Percentiles rank a stretch among this genome's conserved stretches.
Evolutionary conservation across 2,113 vertebrate species (phyloP).

Genomic region (Rousettus leschenaultii): DNA sequence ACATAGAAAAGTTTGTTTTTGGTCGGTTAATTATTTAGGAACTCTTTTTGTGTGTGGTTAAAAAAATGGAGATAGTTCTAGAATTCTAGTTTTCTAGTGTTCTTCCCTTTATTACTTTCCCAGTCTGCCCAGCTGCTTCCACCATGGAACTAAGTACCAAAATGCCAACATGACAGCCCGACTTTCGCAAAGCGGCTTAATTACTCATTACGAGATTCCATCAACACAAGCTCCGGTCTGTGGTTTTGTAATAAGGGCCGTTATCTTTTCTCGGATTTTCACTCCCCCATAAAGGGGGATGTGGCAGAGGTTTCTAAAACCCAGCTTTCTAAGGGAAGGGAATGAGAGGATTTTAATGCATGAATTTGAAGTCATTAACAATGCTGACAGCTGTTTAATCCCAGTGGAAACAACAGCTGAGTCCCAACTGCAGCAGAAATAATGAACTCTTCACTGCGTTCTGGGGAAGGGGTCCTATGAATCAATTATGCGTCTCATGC

Average conservation of each 20-base stretch:
- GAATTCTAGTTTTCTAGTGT: constrained; percentile 73
- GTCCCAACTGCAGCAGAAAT: constrained; percentile 79
- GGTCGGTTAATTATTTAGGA: constrained; percentile 69
- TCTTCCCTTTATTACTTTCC: constrained; percentile 79
- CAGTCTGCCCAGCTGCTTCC: constrained; percentile 79
- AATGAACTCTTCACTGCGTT: constrained; percentile 71
- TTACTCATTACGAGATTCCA: constrained; percentile 86
- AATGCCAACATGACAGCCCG: constrained; percentile 78
- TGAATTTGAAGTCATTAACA: constrained; percentile 92
- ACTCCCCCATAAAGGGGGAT: constrained; percentile 83
- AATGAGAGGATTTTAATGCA: constrained; percentile 84
- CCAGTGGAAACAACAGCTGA: constrained; percentile 93
- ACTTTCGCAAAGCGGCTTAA: constrained; percentile 84
- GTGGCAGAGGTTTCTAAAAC: constrained; percentile 78
- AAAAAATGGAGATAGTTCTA: constrained; percentile 63
- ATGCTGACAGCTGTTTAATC: constrained; percentile 92
- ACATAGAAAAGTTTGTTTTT: constrained; percentile 60
- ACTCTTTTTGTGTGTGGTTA: constrained; percentile 34
- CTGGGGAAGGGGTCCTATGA: neutral
- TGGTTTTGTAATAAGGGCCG: constrained; percentile 84
- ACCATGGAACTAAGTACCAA: constrained; percentile 78
- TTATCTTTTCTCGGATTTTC: constrained; percentile 86
- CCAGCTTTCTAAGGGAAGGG: constrained; percentile 82
- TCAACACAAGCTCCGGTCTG: constrained; percentile 84
- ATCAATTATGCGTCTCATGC: constrained; percentile 49